Conservation (phyloP, 2,888 invertebrate species). For the Exocentrus adspersus region DNA sequence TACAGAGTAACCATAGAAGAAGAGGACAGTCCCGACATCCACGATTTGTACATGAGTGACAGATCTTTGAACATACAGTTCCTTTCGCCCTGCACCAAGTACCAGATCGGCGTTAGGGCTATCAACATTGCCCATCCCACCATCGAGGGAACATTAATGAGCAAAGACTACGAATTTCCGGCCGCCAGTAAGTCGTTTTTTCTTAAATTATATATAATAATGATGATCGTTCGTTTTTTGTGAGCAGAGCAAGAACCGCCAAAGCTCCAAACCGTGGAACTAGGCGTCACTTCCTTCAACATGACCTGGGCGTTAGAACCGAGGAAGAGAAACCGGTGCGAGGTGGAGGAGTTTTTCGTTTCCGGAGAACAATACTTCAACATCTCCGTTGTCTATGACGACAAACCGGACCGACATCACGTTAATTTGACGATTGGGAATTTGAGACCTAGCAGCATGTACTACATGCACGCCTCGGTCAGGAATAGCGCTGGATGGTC, state of each 20-base stretch:
- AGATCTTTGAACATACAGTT: background rate
- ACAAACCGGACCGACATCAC: no score
- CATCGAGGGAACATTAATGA: background rate
- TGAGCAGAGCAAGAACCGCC: background rate
- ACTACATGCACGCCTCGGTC: background rate
- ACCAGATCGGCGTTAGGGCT: conserved; percentile 1
- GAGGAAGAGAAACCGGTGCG: background rate
- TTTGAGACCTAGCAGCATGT: background rate
- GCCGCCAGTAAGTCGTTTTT: background rate
- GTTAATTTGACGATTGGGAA: background rate
- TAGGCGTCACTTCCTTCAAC: background rate
- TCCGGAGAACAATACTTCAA: background rate
- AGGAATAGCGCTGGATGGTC: background rate
- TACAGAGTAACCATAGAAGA: background rate
- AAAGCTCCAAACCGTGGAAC: background rate
- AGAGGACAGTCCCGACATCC: background rate
- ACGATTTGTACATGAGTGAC: background rate
- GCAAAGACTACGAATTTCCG: background rate
- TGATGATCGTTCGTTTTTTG: no score
- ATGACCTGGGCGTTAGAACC: background rate
- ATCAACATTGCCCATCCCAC: conserved; percentile 1
- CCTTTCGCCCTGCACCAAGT: conserved; percentile 1
- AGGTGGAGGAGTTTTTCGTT: background rate
- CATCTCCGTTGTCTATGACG: background rate
- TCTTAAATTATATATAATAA: no score